Evolutionary conservation across 2,113 vertebrate species (phyloP), one percentile per base, ranked within the genome.

Genomic region (Hoplias malabaricus): DNA sequence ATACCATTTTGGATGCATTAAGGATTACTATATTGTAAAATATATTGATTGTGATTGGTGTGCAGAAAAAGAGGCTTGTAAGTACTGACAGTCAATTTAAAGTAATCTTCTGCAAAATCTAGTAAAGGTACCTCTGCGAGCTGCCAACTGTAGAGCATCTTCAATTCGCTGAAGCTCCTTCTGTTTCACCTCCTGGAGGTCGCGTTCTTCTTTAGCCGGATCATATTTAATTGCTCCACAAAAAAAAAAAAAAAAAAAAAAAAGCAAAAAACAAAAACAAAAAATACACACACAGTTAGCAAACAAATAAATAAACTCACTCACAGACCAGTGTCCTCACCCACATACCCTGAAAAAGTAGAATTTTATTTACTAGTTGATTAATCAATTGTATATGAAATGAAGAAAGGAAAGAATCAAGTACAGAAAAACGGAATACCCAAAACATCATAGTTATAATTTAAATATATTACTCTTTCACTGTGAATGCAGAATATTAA

Each of bases 101-200:
- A 50, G 14, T 21, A n/a, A n/a, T 46, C 2, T 21, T 50, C 19
- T 21, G 1, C 16, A 50, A 8, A 11, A 46, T 7, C 2, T 3
- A 23, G 7, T 1, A 53, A 40, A 27, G 82, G 90, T 78, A 98
- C 98, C 96, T 95, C 94, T 94, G 54, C 93, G 91, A 25, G 95
- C 91, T 0, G 94, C 94, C 87, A 92, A 93, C 86, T 93, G 95
- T 63, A 99, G 89, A 5, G 96, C 95, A 70, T 96, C 95, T 83
- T 99, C 96, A 77, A 99, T 96, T 83, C 95, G 93, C 74, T 93
- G 92, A 77, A 99, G 88, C 48, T 99, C 96, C 68, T 87, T 96
- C 80, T 97, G 96, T 84, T 99, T 99, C 38, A 87, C 91, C 84
- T 98, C 97, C 82, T 98, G 96, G 69, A 93, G 89, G 61, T 94